Conservation (phyloP, 2,113 vertebrate genomes). For the Rutilus rutilus region DNA sequence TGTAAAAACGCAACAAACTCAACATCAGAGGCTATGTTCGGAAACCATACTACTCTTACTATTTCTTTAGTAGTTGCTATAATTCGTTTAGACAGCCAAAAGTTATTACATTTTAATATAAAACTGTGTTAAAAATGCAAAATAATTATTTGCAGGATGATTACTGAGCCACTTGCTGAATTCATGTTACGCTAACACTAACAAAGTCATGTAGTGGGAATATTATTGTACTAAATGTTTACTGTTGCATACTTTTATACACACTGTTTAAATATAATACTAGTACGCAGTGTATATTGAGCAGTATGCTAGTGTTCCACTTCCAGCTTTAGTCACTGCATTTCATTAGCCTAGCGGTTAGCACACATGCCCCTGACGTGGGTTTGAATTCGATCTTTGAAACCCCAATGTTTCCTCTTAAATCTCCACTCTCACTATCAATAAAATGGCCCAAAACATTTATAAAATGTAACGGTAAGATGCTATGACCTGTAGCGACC, state of each 20-base stretch:
- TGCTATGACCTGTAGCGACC: conserved; percentile 21
- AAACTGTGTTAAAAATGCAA: background rate
- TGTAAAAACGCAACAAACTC: conserved; percentile 28
- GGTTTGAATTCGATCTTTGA: background rate
- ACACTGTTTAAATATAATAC: background rate
- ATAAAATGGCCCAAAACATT: conserved; percentile 10
- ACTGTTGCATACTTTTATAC: background rate
- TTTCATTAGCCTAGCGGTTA: background rate
- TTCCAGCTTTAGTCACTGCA: background rate
- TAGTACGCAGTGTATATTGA: background rate
- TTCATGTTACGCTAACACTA: background rate
- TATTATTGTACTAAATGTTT: background rate
- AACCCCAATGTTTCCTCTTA: background rate
- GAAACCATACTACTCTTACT: background rate
- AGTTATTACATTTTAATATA: background rate
- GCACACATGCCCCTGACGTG: background rate
- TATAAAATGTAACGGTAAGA: background rate
- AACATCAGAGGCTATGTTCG: background rate
- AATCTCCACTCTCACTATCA: background rate
- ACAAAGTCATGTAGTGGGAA: background rate
- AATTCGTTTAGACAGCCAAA: background rate
- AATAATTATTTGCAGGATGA: background rate
- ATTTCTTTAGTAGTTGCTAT: background rate
- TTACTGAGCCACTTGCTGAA: background rate
- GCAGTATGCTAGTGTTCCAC: background rate